phyloP scores from a whole-genome alignment of 2,888 invertebrate genomes.

The Pseudanteris insignis region DNA sequence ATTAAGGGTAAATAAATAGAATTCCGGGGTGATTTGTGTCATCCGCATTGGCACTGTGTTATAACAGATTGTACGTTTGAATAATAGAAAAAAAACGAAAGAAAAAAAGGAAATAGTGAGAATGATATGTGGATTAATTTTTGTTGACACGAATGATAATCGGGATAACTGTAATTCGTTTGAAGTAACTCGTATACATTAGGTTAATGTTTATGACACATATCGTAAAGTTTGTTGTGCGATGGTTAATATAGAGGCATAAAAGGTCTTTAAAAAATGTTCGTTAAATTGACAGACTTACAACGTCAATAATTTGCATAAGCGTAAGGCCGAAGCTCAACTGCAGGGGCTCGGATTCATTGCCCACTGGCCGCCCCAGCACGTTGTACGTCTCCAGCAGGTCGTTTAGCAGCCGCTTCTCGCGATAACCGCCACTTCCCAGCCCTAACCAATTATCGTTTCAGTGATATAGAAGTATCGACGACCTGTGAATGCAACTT shows the following conservation, averaged over 20 bases:
- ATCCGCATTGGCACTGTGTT: too few relatives aligned
- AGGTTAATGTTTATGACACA: constrained; percentile 8
- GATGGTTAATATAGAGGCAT: constrained; percentile 31
- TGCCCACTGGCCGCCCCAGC: constrained; percentile 92
- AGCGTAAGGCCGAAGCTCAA: constrained; percentile 96
- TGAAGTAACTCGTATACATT: not conserved
- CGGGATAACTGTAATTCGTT: constrained; percentile 11
- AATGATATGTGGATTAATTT: too few relatives aligned
- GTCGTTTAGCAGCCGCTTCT: constrained; percentile 89
- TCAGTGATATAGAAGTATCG: constrained; percentile 51
- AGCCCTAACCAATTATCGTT: constrained; percentile 64
- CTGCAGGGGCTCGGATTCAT: constrained; percentile 94
- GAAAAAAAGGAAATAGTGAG: too few relatives aligned
- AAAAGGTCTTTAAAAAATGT: constrained; percentile 31
- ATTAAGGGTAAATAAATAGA: too few relatives aligned
- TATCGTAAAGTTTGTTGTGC: constrained; percentile 24
- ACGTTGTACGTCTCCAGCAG: constrained; percentile 93
- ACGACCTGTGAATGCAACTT: constrained; percentile 44
- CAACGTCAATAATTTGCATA: constrained; percentile 98
- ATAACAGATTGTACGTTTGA: too few relatives aligned
- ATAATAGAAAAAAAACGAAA: too few relatives aligned
- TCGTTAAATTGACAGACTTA: constrained; percentile 69
- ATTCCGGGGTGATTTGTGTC: too few relatives aligned
- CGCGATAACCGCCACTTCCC: constrained; percentile 88
- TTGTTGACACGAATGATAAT: constrained; percentile 5